These are phyloP conservation scores for Syritta pipiens DNA, from an alignment of 2,888 invertebrate genomes.

Conservation along the genomic window DNA sequence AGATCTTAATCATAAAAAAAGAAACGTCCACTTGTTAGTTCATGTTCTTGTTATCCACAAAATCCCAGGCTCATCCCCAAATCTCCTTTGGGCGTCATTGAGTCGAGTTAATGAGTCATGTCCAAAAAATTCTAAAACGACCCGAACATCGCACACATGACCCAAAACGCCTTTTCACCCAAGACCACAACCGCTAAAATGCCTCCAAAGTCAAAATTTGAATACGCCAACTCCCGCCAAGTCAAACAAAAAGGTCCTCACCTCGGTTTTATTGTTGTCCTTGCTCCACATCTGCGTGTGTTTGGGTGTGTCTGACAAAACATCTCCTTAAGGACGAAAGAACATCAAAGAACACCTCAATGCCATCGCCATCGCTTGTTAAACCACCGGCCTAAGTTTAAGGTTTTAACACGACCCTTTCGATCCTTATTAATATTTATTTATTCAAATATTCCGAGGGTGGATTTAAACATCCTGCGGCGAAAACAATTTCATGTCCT, in stretches of 20 bases:
- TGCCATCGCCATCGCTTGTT: constrained; percentile 30
- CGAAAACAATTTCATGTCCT: constrained; percentile 67
- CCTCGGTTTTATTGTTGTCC: constrained; percentile 20
- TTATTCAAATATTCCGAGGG: constrained; percentile 66
- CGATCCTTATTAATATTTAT: constrained; percentile 66
- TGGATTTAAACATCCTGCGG: constrained; percentile 62
- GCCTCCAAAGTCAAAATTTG: constrained; percentile 5
- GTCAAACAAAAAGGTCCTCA: constrained; percentile 3
- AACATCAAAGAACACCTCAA: constrained; percentile 60
- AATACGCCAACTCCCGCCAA: constrained; percentile 20
- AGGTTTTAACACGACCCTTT: constrained; percentile 62
- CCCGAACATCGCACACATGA: too few species aligned
- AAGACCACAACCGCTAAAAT: neutral
- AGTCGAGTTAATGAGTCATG: too few species aligned
- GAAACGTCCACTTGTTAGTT: too few species aligned
- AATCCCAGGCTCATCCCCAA: too few species aligned
- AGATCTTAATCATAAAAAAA: too few species aligned
- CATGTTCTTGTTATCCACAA: too few species aligned
- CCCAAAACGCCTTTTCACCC: too few species aligned
- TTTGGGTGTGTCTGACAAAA: neutral
- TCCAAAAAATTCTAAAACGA: too few species aligned
- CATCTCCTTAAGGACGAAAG: constrained; percentile 18
- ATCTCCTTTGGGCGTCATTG: too few species aligned
- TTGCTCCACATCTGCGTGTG: neutral
- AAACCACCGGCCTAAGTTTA: constrained; percentile 51